Percentiles rank a stretch among this genome's conserved stretches.
Conservation (phyloP, 2,113 vertebrate species). For the Geococcyx californianus region DNA sequence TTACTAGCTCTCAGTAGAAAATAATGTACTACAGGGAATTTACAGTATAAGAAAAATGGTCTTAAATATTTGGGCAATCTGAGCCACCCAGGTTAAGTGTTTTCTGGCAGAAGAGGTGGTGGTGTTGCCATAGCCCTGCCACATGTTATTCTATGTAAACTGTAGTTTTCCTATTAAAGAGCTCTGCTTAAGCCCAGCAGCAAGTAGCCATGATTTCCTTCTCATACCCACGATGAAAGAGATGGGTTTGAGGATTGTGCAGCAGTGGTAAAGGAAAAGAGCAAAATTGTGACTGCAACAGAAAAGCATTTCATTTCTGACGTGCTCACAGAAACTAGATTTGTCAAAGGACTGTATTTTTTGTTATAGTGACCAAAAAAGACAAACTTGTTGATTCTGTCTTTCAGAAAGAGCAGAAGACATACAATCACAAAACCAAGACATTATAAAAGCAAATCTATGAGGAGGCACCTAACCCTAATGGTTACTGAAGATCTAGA, state of each 20-base stretch:
- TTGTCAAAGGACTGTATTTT: neutral
- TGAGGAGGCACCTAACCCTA: neutral
- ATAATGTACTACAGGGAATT: slow-evolving; percentile 61
- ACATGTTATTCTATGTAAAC: slow-evolving; percentile 52
- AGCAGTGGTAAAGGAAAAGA: neutral
- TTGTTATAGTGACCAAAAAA: neutral
- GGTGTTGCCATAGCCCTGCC: slow-evolving; percentile 56
- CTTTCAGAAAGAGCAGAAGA: neutral
- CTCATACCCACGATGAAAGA: neutral
- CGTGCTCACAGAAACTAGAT: neutral
- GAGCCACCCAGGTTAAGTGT: slow-evolving; percentile 60
- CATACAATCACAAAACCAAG: neutral
- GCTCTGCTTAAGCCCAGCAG: neutral
- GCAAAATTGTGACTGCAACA: neutral
- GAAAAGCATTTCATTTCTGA: neutral
- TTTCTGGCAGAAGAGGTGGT: slow-evolving; percentile 68
- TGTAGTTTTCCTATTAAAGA: slow-evolving; percentile 29
- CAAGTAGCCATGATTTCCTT: neutral
- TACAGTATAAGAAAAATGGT: slow-evolving; percentile 41
- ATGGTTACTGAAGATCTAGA: neutral
- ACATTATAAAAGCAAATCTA: neutral
- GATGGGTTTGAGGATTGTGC: neutral
- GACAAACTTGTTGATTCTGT: neutral
- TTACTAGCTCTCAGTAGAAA: slow-evolving; percentile 60
- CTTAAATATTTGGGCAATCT: slow-evolving; percentile 57